Evolutionary conservation across 2,888 invertebrate species (phyloP), one percentile per base, ranked within the genome.

Genomic region (Caenorhabditis angaria): DNA sequence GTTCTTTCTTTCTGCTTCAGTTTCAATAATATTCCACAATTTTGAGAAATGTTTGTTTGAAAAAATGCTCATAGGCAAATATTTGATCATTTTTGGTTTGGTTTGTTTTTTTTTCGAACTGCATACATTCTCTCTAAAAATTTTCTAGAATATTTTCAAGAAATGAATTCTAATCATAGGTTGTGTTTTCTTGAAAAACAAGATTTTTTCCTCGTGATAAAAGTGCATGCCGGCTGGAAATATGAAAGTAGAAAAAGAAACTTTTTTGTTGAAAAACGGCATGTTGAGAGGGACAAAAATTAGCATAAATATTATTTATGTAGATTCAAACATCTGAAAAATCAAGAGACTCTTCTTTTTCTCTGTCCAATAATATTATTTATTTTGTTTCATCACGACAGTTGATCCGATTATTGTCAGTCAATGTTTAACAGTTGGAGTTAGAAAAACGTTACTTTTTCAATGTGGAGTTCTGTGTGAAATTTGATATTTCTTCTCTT

Each of bases 371-470:
- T n/a, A 41, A 41, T 41, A 41, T 18, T 41, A 41, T 41, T 41
- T 41, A 41, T 41, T 41, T 41, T 41, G 41, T 41, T 41, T 41
- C 41, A 41, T 41, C 41, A 41, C 41, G 41, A 41, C 41, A 18
- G 3, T 41, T 41, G 41, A 41, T 41, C 41, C 41, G 41, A 41
- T 41, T 41, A 41, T 41, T 41, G 10, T 8, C 3, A 41, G 10
- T 41, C 41, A 41, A 3, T 41, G 41, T 41, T 41, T 41, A 41
- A 41, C 41, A 41, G 41, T 41, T 12, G 41, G n/a, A n/a, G n/a
- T n/a, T n/a, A n/a, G n/a, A 14, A 14, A 41, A 41, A 12, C 41
- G 6, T 41, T 41, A 14, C 41, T 41, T 41, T 41, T 14, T 18
- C 10, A 14, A 6, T 32, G n/a, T n/a, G 18, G 18, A 41, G 18